phyloP scores from a whole-genome alignment of 30 jellyfish, hydroid and myxozoan genomes.

The Mastigias papua region DNA sequence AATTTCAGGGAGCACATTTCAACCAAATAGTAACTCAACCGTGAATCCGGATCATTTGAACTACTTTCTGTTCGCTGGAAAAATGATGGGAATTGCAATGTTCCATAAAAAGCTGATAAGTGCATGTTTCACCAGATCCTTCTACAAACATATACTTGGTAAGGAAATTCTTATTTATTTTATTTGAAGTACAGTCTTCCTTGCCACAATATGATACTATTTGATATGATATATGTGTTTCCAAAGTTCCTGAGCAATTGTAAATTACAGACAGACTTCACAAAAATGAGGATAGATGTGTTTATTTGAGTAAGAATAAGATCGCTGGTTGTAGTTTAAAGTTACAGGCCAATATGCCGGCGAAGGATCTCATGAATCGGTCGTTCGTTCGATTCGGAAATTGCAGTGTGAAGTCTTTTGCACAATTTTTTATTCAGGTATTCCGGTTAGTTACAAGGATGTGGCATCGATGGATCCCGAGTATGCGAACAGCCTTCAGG shows the following conservation, averaged over 20 bases:
- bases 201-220: too few relatives aligned
- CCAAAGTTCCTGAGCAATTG: too few relatives aligned
- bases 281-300: too few relatives aligned
- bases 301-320: too few relatives aligned
- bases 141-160: conserved; percentile 96
- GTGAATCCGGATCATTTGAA: conserved; percentile 94
- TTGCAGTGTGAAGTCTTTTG: too few relatives aligned
- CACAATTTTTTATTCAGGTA: conserved; percentile 49
- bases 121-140: conserved; percentile 90
- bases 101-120: conserved; percentile 85
- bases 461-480: conserved; percentile 95
- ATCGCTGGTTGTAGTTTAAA: too few relatives aligned
- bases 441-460: conserved; percentile 88
- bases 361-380: too few relatives aligned
- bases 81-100: conserved; percentile 96
- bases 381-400: too few relatives aligned
- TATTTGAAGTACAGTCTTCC: too few relatives aligned
- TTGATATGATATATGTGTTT: too few relatives aligned
- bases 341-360: too few relatives aligned
- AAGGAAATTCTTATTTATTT: not conserved
- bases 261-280: too few relatives aligned
- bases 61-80: conserved; percentile 91
- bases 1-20: conserved; percentile 90
- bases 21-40: conserved; percentile 94
- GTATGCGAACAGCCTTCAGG: conserved; percentile 92